Conservation (phyloP, 2,113 vertebrate species). For the Lota lota region DNA sequence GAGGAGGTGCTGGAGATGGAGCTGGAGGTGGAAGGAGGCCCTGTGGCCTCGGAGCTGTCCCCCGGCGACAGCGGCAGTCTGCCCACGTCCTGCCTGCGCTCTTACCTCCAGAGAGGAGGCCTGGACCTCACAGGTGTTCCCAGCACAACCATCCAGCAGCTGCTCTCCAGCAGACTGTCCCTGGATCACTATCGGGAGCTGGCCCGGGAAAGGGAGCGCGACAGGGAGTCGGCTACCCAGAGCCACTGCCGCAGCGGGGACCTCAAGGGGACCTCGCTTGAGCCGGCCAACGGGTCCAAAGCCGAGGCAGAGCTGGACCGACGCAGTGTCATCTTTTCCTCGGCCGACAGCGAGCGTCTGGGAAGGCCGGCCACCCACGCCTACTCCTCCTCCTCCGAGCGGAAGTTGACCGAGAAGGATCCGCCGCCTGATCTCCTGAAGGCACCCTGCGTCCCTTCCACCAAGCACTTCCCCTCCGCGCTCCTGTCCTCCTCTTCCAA, state of each 20-base stretch:
- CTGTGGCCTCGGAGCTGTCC: conserved; percentile 74
- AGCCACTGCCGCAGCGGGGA: conserved; percentile 80
- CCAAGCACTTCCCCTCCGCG: conserved; percentile 79
- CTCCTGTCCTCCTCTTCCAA: conserved; percentile 68
- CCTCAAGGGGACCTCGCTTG: conserved; percentile 74
- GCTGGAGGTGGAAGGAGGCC: conserved; percentile 80
- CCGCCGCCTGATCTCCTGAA: conserved; percentile 75
- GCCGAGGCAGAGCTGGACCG: conserved; percentile 86
- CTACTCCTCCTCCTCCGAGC: conserved; percentile 81
- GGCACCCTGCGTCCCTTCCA: conserved; percentile 80
- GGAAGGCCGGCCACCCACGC: conserved; percentile 60
- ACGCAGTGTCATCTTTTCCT: conserved; percentile 92
- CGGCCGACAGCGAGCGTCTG: conserved; percentile 80
- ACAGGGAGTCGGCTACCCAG: conserved; percentile 79
- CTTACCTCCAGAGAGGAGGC: conserved; percentile 84
- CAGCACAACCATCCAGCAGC: conserved; percentile 77
- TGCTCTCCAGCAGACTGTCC: conserved; percentile 82
- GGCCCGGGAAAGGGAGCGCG: conserved; percentile 46
- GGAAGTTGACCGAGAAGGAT: conserved; percentile 82
- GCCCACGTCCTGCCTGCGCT: conserved; percentile 82
- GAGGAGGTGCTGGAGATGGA: conserved; percentile 85
- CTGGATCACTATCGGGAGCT: conserved; percentile 72
- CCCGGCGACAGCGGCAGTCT: conserved; percentile 54
- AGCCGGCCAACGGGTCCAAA: conserved; percentile 77
- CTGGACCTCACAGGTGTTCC: conserved; percentile 68